Evolutionary conservation across 2,797 vertebrate species (phyloP).

Genomic region (Ataeniobius toweri): DNA sequence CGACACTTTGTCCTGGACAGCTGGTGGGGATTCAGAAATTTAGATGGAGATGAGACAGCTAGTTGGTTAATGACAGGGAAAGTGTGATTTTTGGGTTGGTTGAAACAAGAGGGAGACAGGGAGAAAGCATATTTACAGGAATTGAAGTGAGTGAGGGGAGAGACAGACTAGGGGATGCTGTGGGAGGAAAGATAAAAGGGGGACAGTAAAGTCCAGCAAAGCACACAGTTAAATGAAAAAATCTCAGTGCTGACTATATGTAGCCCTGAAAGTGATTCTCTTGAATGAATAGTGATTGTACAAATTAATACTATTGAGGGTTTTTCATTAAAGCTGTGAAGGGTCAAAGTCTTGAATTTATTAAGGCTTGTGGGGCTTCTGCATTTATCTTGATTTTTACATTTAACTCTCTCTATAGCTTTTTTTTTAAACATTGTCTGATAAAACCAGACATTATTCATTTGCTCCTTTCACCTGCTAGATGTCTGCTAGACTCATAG

Average conservation of each 20-base stretch:
- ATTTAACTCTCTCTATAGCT: neutral
- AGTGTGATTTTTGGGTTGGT: conserved; percentile 39
- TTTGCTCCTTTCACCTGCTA: neutral
- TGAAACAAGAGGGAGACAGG: conserved; percentile 11
- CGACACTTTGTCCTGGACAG: conserved; percentile 61
- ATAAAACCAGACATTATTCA: neutral
- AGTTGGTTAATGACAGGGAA: conserved; percentile 63
- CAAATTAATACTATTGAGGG: conserved; percentile 92
- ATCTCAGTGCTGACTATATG: conserved; percentile 84
- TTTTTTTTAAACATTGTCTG: neutral
- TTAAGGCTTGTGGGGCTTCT: conserved; percentile 41
- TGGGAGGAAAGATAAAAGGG: neutral
- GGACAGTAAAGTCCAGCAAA: conserved; percentile 6
- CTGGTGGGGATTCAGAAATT: conserved; percentile 57
- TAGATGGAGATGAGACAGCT: conserved; percentile 52
- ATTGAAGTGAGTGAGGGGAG: conserved; percentile 11
- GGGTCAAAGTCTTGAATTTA: conserved; percentile 65
- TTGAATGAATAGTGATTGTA: conserved; percentile 91
- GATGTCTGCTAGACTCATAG: neutral
- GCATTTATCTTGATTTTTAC: conserved; percentile 21
- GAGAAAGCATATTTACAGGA: conserved; percentile 8
- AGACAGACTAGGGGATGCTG: conserved; percentile 6
- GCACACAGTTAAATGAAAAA: conserved; percentile 42
- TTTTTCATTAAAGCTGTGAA: conserved; percentile 89
- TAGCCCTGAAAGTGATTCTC: conserved; percentile 87